A percentile compares a stretch with the other conserved stretches of the same genome.
phyloP scores from a whole-genome alignment of 2,888 invertebrate genomes.

The Protodeltote pygarga region DNA sequence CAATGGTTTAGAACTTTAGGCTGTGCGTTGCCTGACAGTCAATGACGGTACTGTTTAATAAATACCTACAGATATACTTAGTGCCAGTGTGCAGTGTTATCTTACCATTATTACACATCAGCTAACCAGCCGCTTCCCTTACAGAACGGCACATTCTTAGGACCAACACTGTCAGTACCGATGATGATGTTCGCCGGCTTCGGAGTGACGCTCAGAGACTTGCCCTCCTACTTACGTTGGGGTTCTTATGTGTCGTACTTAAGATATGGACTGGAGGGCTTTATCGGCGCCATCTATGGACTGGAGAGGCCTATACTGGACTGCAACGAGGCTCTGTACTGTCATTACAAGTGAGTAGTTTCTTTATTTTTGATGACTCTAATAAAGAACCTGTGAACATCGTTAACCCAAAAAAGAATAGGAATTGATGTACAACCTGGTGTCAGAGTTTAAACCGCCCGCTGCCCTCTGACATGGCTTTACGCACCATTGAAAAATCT shows the following conservation, averaged over 20 bases:
- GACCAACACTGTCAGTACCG: constrained; percentile 96
- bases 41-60: too few species aligned
- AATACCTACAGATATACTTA: too few species aligned
- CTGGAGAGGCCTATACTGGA: constrained; percentile 90
- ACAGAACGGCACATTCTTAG: constrained; percentile 97
- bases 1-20: too few species aligned
- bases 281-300: constrained; percentile 94
- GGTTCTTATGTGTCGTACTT: constrained; percentile 96
- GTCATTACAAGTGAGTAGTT: constrained; percentile 90
- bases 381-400: too few species aligned
- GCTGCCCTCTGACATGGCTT: too few species aligned
- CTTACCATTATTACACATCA: background rate
- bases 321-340: constrained; percentile 92
- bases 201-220: constrained; percentile 95
- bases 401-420: too few species aligned
- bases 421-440: too few species aligned
- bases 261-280: constrained; percentile 96
- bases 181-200: constrained; percentile 99
- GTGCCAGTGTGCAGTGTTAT: too few species aligned
- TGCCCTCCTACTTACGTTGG: constrained; percentile 95
- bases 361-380: too few species aligned
- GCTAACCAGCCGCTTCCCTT: background rate
- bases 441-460: too few species aligned
- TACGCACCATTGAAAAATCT: too few species aligned
- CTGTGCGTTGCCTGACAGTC: too few species aligned